Evolutionary conservation across 2,888 invertebrate species (phyloP).

Genomic region (Epinotia nisella): DNA sequence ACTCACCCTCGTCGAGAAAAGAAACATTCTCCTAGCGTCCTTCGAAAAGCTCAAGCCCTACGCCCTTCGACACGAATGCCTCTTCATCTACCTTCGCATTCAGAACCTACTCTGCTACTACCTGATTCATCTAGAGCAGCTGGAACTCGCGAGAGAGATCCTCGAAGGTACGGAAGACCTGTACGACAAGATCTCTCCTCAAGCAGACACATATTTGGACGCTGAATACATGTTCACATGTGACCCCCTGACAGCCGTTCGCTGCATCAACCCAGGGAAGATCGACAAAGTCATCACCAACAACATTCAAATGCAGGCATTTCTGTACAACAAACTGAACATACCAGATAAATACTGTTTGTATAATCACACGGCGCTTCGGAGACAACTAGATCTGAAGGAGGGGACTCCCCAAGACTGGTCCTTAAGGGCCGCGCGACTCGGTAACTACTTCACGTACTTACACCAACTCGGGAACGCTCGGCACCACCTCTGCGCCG

Average conservation of each 20-base stretch:
- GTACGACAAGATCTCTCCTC: slow-evolving; percentile 69
- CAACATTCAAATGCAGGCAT: slow-evolving; percentile 86
- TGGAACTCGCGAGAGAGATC: slow-evolving; percentile 74
- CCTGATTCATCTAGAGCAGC: slow-evolving; percentile 81
- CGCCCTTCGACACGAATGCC: slow-evolving; percentile 68
- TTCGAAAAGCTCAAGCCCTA: slow-evolving; percentile 71
- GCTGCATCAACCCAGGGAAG: slow-evolving; percentile 75
- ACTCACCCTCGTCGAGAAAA: slow-evolving; percentile 67
- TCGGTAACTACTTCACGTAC: slow-evolving; percentile 82
- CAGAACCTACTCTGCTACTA: slow-evolving; percentile 85
- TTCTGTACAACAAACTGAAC: slow-evolving; percentile 84
- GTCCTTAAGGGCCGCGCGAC: slow-evolving; percentile 82
- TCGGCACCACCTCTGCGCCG: slow-evolving; percentile 87
- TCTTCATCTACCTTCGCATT: slow-evolving; percentile 83
- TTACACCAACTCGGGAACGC: slow-evolving; percentile 77
- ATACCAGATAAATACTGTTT: slow-evolving; percentile 80
- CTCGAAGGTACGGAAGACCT: slow-evolving; percentile 79
- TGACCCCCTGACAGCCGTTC: slow-evolving; percentile 62
- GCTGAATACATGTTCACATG: slow-evolving; percentile 83
- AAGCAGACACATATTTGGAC: slow-evolving; percentile 69
- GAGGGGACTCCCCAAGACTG: slow-evolving; percentile 85
- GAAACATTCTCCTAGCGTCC: slow-evolving; percentile 64
- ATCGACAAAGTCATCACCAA: slow-evolving; percentile 85
- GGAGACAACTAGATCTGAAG: slow-evolving; percentile 83
- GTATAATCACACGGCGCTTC: slow-evolving; percentile 83